Base-by-base conservation (phyloP, 1,140 invertebrate genomes). In the Odontomachus brunneus region DNA sequence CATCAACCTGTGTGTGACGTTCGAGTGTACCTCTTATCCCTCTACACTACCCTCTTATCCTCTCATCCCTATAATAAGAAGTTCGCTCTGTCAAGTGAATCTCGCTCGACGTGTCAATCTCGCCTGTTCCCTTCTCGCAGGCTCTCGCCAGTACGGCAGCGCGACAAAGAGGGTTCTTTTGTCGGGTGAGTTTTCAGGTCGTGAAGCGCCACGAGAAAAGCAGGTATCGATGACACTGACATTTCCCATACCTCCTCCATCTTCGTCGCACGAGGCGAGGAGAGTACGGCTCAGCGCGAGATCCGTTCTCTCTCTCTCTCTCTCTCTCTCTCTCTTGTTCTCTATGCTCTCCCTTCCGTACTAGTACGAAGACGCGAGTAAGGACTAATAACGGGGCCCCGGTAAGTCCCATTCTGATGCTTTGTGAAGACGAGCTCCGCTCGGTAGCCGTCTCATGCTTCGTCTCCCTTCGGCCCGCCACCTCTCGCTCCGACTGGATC, bases 371-470 rank as follows among this genome's bases (percentile, higher is more conserved):
- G 55, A 57, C 55, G 57, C 22, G 48, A 80, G 63, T 81, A 49
- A 65, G 62, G 44, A 69, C 73, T 82, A 82, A 82, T 82, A 72
- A 83, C 76, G 74, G 62, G 81, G 74, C 14, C 63, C 53, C 65
- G 44, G 75, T 80, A 78, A 78, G 75, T 78, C 75, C 82, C 62
- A 81, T 84, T 80, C 81, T 59, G 82, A 80, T 87, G 74, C 67
- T 86, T 81, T 74, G 62, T 73, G 51, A 60, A 71, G 60, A 33
- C 53, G 75, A 80, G 65, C 62, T 71, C 53, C 75, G 57, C 66
- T 84, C 83, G 53, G 83, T 84, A 81, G 83, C 83, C 26, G 57
- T 63, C 66, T 84, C 78, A 49, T 73, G 69, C 76, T 57, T 51
- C 65, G 73, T 65, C 62, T 29, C 60, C 51, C 60, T 55, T 66